Evolutionary conservation across 1,140 invertebrate genomes (phyloP).

Genomic region (Drusus annulatus): DNA sequence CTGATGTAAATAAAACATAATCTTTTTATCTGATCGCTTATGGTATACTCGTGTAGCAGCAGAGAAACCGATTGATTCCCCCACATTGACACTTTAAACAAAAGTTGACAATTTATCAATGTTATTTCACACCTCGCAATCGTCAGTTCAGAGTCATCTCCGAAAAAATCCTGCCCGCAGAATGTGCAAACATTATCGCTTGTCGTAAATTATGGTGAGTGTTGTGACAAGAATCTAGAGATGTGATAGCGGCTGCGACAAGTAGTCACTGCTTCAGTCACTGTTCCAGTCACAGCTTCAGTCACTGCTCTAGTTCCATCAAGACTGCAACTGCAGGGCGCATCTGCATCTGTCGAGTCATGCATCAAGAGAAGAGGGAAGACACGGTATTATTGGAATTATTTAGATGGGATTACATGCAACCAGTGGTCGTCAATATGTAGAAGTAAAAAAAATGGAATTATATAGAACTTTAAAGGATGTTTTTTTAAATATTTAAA

Average conservation of each 20-base stretch:
- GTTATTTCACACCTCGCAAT: not conserved
- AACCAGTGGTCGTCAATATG: not conserved
- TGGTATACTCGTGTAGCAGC: too few relatives aligned
- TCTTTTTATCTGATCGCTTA: too few relatives aligned
- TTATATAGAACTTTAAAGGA: too few relatives aligned
- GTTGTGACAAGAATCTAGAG: constrained; percentile 28
- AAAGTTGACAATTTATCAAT: not conserved
- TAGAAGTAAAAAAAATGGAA: too few relatives aligned
- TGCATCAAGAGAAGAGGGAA: constrained; percentile 27
- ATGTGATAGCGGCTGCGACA: not conserved
- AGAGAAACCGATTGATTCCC: too few relatives aligned
- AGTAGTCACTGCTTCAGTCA: too few relatives aligned
- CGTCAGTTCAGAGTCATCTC: not conserved
- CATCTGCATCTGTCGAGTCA: constrained; percentile 41
- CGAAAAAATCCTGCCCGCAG: constrained; percentile 13
- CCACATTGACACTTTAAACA: too few relatives aligned
- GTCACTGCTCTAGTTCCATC: too few relatives aligned
- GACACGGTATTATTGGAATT: constrained; percentile 23
- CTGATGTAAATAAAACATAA: too few relatives aligned
- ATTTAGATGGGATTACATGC: constrained; percentile 13
- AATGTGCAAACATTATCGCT: constrained; percentile 32
- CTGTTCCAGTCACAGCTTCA: too few relatives aligned
- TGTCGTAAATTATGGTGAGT: constrained; percentile 31
- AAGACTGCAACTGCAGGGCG: not conserved
- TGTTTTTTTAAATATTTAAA: too few relatives aligned